Conservation (phyloP, 2,888 invertebrate species). For the Habrosyne pyritoides region DNA sequence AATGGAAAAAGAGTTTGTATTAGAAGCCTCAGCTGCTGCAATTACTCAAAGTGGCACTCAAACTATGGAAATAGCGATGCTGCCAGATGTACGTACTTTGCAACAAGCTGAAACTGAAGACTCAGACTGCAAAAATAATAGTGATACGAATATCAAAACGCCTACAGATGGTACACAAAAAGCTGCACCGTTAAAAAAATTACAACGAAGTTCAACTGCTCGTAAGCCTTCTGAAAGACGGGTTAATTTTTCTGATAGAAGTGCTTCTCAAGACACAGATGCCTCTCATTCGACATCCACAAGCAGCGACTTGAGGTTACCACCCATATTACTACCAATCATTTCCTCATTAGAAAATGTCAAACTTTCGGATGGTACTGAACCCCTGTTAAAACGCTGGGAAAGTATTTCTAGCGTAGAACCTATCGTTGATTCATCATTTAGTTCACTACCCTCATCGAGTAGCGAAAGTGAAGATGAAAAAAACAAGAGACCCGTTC, state of each 20-base stretch:
- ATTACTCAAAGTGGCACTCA: conserved; percentile 49
- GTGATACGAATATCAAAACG: conserved; percentile 50
- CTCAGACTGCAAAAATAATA: conserved; percentile 57
- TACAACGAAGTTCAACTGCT: conserved; percentile 76
- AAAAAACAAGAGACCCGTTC: conserved; percentile 60
- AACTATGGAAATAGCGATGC: conserved; percentile 48
- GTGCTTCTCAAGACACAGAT: conserved; percentile 85
- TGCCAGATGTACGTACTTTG: conserved; percentile 62
- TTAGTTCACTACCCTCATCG: conserved; percentile 83
- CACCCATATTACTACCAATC: conserved; percentile 88
- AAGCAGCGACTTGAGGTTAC: conserved; percentile 85
- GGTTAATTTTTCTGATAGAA: conserved; percentile 79
- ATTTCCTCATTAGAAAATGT: conserved; percentile 85
- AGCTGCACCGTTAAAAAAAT: conserved; percentile 52
- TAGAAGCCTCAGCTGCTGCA: conserved; percentile 46
- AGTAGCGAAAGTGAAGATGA: conserved; percentile 78
- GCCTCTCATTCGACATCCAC: conserved; percentile 84
- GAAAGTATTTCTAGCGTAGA: conserved; percentile 88
- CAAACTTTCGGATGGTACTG: conserved; percentile 64
- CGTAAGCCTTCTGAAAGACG: conserved; percentile 75
- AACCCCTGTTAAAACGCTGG: conserved; percentile 78
- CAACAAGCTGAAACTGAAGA: conserved; percentile 62
- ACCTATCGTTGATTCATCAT: conserved; percentile 87
- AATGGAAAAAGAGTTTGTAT: conserved; percentile 58
- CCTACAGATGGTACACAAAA: conserved; percentile 41